Percentiles rank a stretch among this genome's conserved stretches.
Evolutionary conservation across 2,797 vertebrate species (phyloP).

Genomic region (Craterocephalus amniculus): DNA sequence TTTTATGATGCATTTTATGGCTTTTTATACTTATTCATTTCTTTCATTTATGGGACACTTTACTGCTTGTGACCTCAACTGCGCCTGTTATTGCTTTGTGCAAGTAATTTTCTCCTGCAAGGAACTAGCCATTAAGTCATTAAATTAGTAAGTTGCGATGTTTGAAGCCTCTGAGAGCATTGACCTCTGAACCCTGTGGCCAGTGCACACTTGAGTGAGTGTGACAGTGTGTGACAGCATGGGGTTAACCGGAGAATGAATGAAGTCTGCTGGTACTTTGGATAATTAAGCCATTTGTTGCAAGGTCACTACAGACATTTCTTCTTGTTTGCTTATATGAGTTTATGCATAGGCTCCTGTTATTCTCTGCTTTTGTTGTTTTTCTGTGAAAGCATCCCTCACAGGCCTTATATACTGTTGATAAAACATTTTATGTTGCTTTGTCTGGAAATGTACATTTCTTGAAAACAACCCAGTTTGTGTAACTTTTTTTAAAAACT

Average conservation of each 20-base stretch:
- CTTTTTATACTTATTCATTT: conserved; percentile 32
- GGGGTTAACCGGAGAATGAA: conserved; percentile 77
- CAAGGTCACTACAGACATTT: conserved; percentile 61
- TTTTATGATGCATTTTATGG: conserved; percentile 56
- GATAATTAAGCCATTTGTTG: conserved; percentile 79
- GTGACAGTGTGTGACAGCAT: conserved; percentile 63
- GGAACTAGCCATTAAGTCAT: conserved; percentile 55
- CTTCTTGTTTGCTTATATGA: no score
- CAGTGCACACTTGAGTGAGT: conserved; percentile 59
- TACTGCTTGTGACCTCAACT: conserved; percentile 42
- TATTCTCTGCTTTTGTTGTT: no score
- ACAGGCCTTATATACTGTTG: no score
- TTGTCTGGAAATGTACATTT: no score
- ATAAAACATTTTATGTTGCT: no score
- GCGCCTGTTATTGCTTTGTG: conserved; percentile 23
- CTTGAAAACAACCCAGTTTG: no score
- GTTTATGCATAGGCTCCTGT: no score
- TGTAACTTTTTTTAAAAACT: no score
- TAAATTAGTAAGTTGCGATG: conserved; percentile 62
- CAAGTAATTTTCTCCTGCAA: conserved; percentile 24
- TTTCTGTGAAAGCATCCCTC: no score
- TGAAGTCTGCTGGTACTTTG: conserved; percentile 56
- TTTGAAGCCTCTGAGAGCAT: conserved; percentile 47
- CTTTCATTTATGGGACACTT: conserved; percentile 51
- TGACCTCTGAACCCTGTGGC: conserved; percentile 62